These are phyloP conservation scores for Panzeria rudis DNA, from an alignment of 2,888 invertebrate genomes.

Conservation along the genomic window DNA sequence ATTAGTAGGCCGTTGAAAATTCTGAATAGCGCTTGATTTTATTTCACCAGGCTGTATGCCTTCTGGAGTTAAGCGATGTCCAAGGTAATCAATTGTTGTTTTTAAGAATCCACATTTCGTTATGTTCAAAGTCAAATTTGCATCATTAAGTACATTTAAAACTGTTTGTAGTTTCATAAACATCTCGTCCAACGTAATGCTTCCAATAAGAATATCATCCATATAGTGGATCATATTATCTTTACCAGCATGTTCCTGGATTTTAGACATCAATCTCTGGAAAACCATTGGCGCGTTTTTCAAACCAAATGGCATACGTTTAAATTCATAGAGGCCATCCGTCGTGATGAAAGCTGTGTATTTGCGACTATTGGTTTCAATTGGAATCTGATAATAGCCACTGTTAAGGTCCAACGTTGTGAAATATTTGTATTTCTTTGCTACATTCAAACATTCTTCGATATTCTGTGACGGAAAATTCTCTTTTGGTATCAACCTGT, in stretches of 20 bases:
- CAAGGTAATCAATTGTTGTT: slow-evolving; percentile 59
- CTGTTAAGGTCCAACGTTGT: slow-evolving; percentile 24
- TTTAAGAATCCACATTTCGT: slow-evolving; percentile 66
- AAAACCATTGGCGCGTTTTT: slow-evolving; percentile 39
- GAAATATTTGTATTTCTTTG: slow-evolving; percentile 42
- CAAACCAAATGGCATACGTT: slow-evolving; percentile 64
- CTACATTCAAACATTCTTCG: slow-evolving; percentile 53
- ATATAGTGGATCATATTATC: slow-evolving; percentile 67
- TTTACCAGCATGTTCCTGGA: slow-evolving; percentile 24
- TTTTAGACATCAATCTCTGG: slow-evolving; percentile 52
- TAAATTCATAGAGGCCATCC: slow-evolving; percentile 26
- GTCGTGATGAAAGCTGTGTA: slow-evolving; percentile 8
- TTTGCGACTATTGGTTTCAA: slow-evolving; percentile 20
- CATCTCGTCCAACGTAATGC: neutral
- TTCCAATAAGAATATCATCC: slow-evolving; percentile 62
- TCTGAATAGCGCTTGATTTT: slow-evolving; percentile 52
- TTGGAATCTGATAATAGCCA: slow-evolving; percentile 57
- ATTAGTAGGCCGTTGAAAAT: slow-evolving; percentile 60
- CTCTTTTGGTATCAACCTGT: slow-evolving; percentile 50
- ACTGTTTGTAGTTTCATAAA: neutral
- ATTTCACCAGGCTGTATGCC: slow-evolving; percentile 64
- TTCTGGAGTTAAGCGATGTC: slow-evolving; percentile 55
- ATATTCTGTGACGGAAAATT: slow-evolving; percentile 68
- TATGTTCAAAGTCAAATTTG: slow-evolving; percentile 5
- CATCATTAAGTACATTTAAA: slow-evolving; percentile 1